Conservation (phyloP, 1,140 invertebrate genomes). For the Pseudomyrmex flavicornis region DNA sequence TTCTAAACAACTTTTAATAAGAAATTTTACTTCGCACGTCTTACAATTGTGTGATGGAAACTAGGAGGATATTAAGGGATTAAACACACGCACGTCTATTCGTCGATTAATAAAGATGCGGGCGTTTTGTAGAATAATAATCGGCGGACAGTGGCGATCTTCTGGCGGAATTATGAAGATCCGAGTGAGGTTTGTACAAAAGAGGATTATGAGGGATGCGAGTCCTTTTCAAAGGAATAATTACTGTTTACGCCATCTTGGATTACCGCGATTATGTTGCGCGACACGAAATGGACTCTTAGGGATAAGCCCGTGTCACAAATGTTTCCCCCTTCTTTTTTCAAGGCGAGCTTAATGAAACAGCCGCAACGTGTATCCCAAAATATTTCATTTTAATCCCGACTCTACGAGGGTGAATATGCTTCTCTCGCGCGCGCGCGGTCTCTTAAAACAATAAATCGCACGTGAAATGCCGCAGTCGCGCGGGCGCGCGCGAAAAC, state of each 20-base stretch:
- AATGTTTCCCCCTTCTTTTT: conserved; percentile 37
- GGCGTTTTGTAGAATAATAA: conserved; percentile 29
- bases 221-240: conserved; percentile 65
- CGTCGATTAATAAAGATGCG: conserved; percentile 65
- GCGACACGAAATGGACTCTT: conserved; percentile 55
- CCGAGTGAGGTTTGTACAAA: conserved; percentile 2
- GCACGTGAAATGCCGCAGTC: conserved; percentile 2
- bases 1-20: neutral
- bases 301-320: conserved; percentile 38
- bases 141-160: conserved; percentile 24
- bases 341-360: conserved; percentile 41
- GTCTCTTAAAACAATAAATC: conserved; percentile 38
- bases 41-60: neutral
- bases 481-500: neutral
- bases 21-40: too few relatives aligned
- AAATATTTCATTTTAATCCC: conserved; percentile 63
- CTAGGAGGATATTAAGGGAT: conserved; percentile 14
- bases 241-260: conserved; percentile 59
- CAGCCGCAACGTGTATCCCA: conserved; percentile 46
- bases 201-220: conserved; percentile 52
- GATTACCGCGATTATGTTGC: conserved; percentile 58
- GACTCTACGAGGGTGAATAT: conserved; percentile 27
- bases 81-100: neutral
- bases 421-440: neutral
- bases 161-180: conserved; percentile 48